These are phyloP conservation scores for Erpobdella octoculata DNA, from an alignment of 2,888 invertebrate species.

Conservation along the genomic window DNA sequence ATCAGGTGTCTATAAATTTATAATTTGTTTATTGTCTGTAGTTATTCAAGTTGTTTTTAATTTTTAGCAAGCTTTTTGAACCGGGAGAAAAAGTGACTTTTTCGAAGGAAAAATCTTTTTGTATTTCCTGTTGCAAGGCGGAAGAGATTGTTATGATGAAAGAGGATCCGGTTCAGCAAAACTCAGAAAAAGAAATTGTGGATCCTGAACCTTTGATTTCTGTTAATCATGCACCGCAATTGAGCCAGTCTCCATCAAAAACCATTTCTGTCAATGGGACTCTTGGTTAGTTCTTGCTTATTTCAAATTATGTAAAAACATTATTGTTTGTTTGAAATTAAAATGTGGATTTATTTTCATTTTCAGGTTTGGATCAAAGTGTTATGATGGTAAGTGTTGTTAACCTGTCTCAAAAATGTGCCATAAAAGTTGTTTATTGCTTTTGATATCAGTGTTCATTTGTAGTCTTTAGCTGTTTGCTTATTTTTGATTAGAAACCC, in stretches of 20 bases:
- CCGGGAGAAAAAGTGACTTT: constrained; percentile 32
- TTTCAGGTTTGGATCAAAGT: not conserved
- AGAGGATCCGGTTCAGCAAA: not conserved
- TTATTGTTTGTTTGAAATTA: not conserved
- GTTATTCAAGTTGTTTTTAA: too few species aligned
- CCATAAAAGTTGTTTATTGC: too few species aligned
- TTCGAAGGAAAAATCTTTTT: constrained; percentile 23
- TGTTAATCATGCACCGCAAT: not conserved
- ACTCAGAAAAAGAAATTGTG: not conserved
- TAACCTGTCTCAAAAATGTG: too few species aligned
- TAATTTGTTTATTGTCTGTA: too few species aligned
- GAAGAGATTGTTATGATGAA: not conserved
- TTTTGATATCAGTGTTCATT: not conserved
- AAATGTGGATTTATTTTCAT: not conserved
- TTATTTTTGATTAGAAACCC: not conserved
- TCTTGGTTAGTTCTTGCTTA: not conserved
- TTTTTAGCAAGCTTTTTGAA: constrained; percentile 31
- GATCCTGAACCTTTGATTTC: not conserved
- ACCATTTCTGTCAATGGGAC: not conserved
- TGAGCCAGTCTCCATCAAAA: not conserved
- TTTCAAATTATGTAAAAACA: not conserved
- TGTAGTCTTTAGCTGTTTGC: not conserved
- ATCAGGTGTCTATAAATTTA: too few species aligned
- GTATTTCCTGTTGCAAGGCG: constrained; percentile 20
- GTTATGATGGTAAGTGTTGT: not conserved